These are phyloP conservation scores for Bostrychus sinensis DNA, from an alignment of 2,113 vertebrate genomes.

Conservation along the genomic window DNA sequence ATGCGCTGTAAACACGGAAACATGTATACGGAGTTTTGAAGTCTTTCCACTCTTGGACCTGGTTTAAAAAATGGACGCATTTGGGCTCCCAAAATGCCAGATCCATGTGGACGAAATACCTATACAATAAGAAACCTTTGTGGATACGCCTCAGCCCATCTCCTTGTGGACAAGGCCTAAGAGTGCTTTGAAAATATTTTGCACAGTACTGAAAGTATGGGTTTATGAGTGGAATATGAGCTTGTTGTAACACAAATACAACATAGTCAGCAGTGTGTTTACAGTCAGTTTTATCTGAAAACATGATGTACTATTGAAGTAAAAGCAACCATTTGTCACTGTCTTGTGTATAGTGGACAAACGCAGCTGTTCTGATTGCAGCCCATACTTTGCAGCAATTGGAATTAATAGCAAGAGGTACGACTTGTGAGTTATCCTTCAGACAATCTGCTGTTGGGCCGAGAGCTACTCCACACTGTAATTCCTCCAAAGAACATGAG, in stretches of 20 bases:
- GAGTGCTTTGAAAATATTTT: no score
- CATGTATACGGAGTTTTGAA: no score
- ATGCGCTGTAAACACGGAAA: no score
- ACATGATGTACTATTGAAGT: constrained; percentile 16
- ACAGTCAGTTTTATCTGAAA: not conserved
- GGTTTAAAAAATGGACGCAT: no score
- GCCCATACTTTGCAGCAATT: not conserved
- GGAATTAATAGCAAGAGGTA: not conserved
- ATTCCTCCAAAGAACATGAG: constrained; percentile 9
- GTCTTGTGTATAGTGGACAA: not conserved
- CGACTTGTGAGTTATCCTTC: constrained; percentile 4
- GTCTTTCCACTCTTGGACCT: no score
- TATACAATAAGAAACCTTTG: no score
- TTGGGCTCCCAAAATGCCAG: no score
- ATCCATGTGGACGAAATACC: no score
- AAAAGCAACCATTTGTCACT: constrained; percentile 11
- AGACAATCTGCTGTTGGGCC: constrained; percentile 13
- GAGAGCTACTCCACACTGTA: not conserved
- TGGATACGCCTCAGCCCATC: no score
- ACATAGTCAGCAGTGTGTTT: not conserved
- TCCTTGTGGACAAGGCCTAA: no score
- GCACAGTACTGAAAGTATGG: no score
- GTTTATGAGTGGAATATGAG: not conserved
- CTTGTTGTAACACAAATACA: not conserved
- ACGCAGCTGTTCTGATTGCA: not conserved